Percentiles rank a stretch among this genome's conserved stretches.
phyloP scores from a whole-genome alignment of 2,797 vertebrate species.

The Synanceia verrucosa region DNA sequence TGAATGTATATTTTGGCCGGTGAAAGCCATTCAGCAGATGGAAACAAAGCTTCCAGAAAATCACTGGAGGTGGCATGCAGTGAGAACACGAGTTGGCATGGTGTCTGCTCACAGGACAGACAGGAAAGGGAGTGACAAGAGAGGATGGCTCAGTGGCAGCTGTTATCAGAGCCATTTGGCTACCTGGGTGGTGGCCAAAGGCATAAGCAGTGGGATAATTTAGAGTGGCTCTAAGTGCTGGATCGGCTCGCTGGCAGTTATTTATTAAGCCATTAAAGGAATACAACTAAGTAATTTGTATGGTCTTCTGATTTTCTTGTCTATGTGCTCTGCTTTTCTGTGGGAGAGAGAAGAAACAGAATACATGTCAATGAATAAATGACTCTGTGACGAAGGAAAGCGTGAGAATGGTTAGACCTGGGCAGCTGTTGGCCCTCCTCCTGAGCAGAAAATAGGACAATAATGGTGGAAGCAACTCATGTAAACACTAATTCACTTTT shows the following conservation, averaged over 20 bases:
- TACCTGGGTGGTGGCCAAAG: constrained; percentile 49
- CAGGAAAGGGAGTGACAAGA: constrained; percentile 21
- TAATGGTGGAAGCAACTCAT: constrained; percentile 67
- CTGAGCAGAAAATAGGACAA: constrained; percentile 63
- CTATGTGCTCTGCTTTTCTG: constrained; percentile 42
- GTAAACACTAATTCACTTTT: constrained; percentile 53
- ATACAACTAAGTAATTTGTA: constrained; percentile 73
- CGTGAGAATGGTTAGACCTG: constrained; percentile 54
- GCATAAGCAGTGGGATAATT: constrained; percentile 36
- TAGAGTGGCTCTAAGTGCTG: constrained; percentile 59
- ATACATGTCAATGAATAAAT: constrained; percentile 67
- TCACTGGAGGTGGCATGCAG: constrained; percentile 38
- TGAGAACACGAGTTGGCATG: constrained; percentile 48
- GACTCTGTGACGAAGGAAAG: constrained; percentile 54
- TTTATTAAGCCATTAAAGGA: constrained; percentile 75
- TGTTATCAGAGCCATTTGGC: constrained; percentile 39
- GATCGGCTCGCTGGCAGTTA: constrained; percentile 68
- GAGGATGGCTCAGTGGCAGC: constrained; percentile 33
- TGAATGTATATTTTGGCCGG: constrained; percentile 4
- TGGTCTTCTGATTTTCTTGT: constrained; percentile 68
- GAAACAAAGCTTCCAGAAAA: constrained; percentile 67
- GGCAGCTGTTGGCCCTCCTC: constrained; percentile 66
- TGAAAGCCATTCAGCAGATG: constrained; percentile 59
- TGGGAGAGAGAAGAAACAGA: constrained; percentile 52
- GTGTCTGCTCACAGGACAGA: constrained; percentile 20